phyloP scores from a whole-genome alignment of 2,888 invertebrate genomes.

The Caenorhabditis plicata region DNA sequence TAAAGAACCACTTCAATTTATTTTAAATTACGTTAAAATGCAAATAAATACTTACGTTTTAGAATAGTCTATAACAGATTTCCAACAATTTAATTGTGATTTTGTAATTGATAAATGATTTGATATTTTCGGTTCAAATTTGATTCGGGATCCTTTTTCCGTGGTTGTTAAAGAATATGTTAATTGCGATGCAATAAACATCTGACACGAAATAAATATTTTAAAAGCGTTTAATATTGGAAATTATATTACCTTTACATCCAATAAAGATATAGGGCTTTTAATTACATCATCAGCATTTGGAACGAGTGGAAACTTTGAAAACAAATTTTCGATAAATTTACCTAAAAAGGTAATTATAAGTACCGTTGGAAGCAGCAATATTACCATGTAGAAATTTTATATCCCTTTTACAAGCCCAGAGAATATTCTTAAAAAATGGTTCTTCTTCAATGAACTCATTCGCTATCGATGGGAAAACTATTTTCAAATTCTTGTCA shows the following conservation, averaged over 20 bases:
- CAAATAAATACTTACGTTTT: slow-evolving; percentile 5
- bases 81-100: slow-evolving; percentile 26
- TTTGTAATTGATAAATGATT: slow-evolving; percentile 22
- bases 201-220: slow-evolving; percentile 2
- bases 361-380: background rate
- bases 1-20: slow-evolving; percentile 3
- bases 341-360: background rate
- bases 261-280: slow-evolving; percentile 9
- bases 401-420: background rate
- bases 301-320: slow-evolving; percentile 3
- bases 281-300: slow-evolving; percentile 2
- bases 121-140: slow-evolving; percentile 2
- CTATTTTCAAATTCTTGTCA: no score
- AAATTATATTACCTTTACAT: slow-evolving; percentile 9
- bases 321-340: slow-evolving; percentile 1
- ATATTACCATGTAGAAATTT: background rate
- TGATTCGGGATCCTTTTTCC: slow-evolving; percentile 14
- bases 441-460: background rate
- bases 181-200: slow-evolving; percentile 15
- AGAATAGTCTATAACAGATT: slow-evolving; percentile 7
- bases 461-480: no score
- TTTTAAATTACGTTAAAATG: background rate
- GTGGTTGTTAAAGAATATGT: slow-evolving; percentile 12
- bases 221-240: background rate
- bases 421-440: background rate